Base-by-base conservation (phyloP, 2,888 invertebrate genomes). In the Stenichneumon culpator region DNA sequence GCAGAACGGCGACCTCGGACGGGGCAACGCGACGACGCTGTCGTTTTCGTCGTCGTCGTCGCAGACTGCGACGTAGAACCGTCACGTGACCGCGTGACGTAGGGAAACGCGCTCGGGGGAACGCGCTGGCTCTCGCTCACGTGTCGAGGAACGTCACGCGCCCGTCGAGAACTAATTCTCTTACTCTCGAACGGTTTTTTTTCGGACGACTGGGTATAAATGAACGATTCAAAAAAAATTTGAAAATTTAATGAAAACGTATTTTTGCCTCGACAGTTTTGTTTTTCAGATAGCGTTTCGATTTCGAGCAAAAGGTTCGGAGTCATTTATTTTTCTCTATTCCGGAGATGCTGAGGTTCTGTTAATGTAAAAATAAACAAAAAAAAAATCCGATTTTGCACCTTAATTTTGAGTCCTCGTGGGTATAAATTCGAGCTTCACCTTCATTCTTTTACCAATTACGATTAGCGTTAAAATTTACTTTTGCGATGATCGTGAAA, bases 11-110 rank as follows among this genome's bases (percentile, higher is more conserved):
- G 84, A 82, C 84, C 79, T 85, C 82, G 82, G 60, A 52, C 74
- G 22, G 36, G 75, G 67, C 75, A 72, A 63, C 11, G n/a, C 79
- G 79, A 25, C 73, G 57, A 22, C 52, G 77, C 47, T 32, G n/a
- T 32, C 74, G 73, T 28, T 44, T 44, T 36, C 77, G 82, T 44
- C 69, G 69, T 25, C 50, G 84, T 60, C 78, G 84, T 63, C 36
- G 68, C 57, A 50, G 72, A 67, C 60, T 83, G 81, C 82, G 80
- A 79, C 83, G 85, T 87, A 84, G 80, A 86, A 82, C 25, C 69
- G 85, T 86, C 86, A 85, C 85, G 85, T 83, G 86, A 86, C 79
- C 57, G 72, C 67, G 85, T 86, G 86, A 85, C 86, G 86, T 83
- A 80, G 79, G 47, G 79, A 75, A 84, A 50, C 74, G 82, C 79